Base-by-base conservation (phyloP, 2,888 invertebrate genomes). In the Eueremaeus valkanovi region DNA sequence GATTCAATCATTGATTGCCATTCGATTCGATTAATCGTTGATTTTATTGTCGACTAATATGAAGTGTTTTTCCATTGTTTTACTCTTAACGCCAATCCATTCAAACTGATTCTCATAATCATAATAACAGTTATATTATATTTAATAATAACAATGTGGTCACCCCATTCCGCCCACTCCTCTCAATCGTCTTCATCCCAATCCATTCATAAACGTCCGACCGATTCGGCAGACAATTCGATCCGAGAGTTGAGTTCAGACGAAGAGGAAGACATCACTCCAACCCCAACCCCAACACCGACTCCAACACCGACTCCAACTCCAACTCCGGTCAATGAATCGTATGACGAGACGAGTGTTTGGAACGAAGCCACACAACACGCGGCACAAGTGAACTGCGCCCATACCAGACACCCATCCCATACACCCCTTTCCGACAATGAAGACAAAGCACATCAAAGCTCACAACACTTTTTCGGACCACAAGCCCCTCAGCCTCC, bases 321-420 rank as follows among this genome's bases (percentile, higher is more conserved):
- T 11, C 66, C 66, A 13, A 68, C 40, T 42, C 68, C 68, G 42
- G 42, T 68, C 36, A 68, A 68, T 42, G 68, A 68, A 42, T 33
- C 40, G n/a, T 63, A 36, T 36, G 63, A 33, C 36, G 63, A 63
- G 11, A 55, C 24, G 27, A 18, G n/a, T 31, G 61, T 33, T 68
- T 68, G 68, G 68, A 68, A 36, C 42, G 68, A 68, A 2, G 9
- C 68, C 40, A 42, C 42, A 21, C 21, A 27, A 31, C n/a, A 45
- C 16, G 55, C n/a, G 2, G 2, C 8, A 5, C 63, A 29, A 5
- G 5, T n/a, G 1, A 31, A 63, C 18, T 18, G 18, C n/a, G n/a
- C 9, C n/a, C 31, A 29, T 33, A 33, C 31, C n/a, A 31, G 33
- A 33, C 63, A 63, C n/a, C 16, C n/a, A 36, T 31, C 33, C 5